Evolutionary conservation across 2,888 invertebrate species (phyloP), one percentile per base, ranked within the genome.

Genomic region (Metellina segmentata): DNA sequence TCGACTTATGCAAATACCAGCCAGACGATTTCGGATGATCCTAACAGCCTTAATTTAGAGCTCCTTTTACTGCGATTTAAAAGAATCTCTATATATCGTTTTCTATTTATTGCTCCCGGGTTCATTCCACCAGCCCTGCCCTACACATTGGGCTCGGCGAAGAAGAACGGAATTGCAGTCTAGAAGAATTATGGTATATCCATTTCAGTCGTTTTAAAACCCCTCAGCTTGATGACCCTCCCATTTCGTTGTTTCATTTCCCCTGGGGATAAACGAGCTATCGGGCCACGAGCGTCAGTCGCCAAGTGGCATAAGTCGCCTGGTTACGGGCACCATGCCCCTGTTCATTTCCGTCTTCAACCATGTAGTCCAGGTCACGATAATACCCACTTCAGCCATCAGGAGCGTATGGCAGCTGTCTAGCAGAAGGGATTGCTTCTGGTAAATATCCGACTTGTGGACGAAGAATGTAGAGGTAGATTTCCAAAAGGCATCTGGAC

Each of bases 241-340:
- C 88, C 77, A 77, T 85, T 85, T 77, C 88, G 74, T 72, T 88
- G 88, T 88, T 88, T 88, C 88, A 88, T 88, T 88, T 88, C 53
- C 53, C 88, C 61, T 9, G 48, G 81, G 88, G 74, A 74, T 79
- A 86, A 86, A 86, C 52, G 71, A 79, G 71, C 86, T 34, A 85
- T 69, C 69, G 61, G 85, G 19, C 20, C 52, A 20, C 71, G 49
- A 61, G 6, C n/a, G 34, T 81, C 34, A 7, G 19, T 6, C 6
- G 0, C 0, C 7, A 4, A n/a, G 51, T 77, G 77, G 51, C n/a
- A 7, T 51, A 51, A 77, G 77, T 77, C 77, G 52, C 7, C 34
- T 2, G 34, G n/a, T 16, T 16, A 49, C n/a, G 51, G 8, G 52
- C 9, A 51, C 52, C 51, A 11, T 20, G 49, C 0, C 51, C 51